Conservation (phyloP, 2,888 invertebrate genomes). For the Archaeoteleia sp. region DNA sequence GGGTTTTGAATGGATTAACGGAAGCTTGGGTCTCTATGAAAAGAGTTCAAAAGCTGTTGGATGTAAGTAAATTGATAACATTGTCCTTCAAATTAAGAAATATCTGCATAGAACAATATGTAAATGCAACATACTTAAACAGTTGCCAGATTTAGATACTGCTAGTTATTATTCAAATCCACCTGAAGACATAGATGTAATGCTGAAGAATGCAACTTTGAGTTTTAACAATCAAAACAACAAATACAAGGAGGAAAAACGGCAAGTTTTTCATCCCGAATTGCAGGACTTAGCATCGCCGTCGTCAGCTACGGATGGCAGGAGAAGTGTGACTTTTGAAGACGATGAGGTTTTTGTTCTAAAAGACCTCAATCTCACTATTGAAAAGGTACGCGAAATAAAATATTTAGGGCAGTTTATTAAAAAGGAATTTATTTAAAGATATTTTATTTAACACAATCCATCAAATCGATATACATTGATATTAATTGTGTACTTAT, state of each 20-base stretch:
- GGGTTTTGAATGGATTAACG: conserved; percentile 97
- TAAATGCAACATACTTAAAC: conserved; percentile 11
- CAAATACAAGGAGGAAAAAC: conserved; percentile 24
- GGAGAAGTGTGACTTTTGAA: conserved; percentile 61
- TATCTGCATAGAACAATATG: too few relatives aligned
- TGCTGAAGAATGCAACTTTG: conserved; percentile 62
- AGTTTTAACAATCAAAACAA: conserved; percentile 44
- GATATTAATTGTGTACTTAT: too few relatives aligned
- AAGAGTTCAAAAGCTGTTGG: conserved; percentile 87
- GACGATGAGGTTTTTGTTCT: conserved; percentile 70
- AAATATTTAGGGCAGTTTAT: too few relatives aligned
- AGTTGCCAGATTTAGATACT: conserved; percentile 81
- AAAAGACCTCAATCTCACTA: conserved; percentile 71
- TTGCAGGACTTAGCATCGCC: conserved; percentile 25
- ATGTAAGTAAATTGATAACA: conserved; percentile 77
- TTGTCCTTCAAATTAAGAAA: too few relatives aligned
- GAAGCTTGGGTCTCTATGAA: conserved; percentile 97
- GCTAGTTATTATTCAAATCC: conserved; percentile 78
- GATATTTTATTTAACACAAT: not conserved
- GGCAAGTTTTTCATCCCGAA: conserved; percentile 15
- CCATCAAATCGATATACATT: conserved; percentile 66
- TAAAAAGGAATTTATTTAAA: too few relatives aligned
- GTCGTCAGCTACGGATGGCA: conserved; percentile 39
- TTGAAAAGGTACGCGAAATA: conserved; percentile 71
- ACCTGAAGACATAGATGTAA: conserved; percentile 61